Evolutionary conservation across 2,888 invertebrate genomes (phyloP).

Genomic region (Drosophila putrida): DNA sequence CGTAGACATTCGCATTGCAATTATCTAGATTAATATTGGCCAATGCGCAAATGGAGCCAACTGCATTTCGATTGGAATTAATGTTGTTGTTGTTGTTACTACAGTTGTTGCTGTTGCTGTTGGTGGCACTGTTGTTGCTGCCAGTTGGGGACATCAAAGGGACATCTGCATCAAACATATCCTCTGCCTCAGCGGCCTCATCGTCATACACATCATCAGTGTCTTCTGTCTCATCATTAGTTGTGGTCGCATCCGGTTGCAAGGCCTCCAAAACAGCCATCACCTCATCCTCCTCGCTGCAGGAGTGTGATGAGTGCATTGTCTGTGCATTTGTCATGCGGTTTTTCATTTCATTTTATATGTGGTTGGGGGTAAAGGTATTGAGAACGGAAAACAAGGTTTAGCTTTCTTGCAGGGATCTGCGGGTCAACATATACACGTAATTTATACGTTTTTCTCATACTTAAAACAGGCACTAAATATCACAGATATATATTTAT

Average conservation of each 20-base stretch:
- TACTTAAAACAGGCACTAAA: slow-evolving; percentile 37
- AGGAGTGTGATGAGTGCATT: slow-evolving; percentile 73
- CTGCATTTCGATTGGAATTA: slow-evolving; percentile 39
- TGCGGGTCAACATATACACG: slow-evolving; percentile 20
- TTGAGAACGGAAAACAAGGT: slow-evolving; percentile 77
- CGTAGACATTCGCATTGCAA: slow-evolving; percentile 81
- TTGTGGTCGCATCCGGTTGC: slow-evolving; percentile 69
- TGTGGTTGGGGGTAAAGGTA: slow-evolving; percentile 35
- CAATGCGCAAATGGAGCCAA: slow-evolving; percentile 56
- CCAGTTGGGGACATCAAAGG: slow-evolving; percentile 77
- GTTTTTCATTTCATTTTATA: slow-evolving; percentile 17
- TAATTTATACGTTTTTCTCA: neutral
- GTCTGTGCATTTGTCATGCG: slow-evolving; percentile 47
- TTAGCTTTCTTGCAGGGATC: slow-evolving; percentile 73
- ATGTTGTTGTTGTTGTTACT: slow-evolving; percentile 34
- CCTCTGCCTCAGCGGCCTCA: slow-evolving; percentile 71
- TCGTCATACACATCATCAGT: slow-evolving; percentile 65
- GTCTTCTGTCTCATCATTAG: slow-evolving; percentile 74
- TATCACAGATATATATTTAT: slow-evolving; percentile 25
- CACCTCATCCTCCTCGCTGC: slow-evolving; percentile 78
- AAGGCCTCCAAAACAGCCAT: slow-evolving; percentile 69
- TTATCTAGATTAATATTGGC: slow-evolving; percentile 82
- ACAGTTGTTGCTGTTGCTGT: slow-evolving; percentile 32
- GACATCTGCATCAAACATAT: slow-evolving; percentile 72
- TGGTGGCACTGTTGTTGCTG: slow-evolving; percentile 61